Evolutionary conservation across 2,888 invertebrate genomes (phyloP).

Genomic region (Balanococcus diminutus): DNA sequence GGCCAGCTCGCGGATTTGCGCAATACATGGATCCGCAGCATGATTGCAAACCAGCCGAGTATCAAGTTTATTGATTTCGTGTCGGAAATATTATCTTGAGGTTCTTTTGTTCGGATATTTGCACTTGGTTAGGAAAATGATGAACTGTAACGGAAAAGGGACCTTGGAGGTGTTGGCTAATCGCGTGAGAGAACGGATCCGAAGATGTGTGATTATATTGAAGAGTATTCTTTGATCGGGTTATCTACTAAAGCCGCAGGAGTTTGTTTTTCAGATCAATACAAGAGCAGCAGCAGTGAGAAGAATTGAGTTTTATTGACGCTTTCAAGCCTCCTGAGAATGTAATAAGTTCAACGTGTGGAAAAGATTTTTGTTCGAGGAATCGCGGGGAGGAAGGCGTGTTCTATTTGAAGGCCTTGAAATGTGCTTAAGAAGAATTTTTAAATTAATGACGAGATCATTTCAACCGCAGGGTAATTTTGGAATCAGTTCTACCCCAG

Average conservation of each 20-base stretch:
- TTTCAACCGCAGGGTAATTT: too few species aligned
- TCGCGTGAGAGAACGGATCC: background rate
- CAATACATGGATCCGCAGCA: background rate
- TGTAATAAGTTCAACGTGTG: background rate
- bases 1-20: background rate
- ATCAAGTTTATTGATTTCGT: slow-evolving; percentile 26
- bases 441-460: too few species aligned
- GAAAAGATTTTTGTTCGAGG: background rate
- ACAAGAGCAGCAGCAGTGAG: background rate
- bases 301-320: background rate
- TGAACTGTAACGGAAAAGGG: slow-evolving; percentile 5
- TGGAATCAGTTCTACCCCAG: too few species aligned
- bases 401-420: too few species aligned
- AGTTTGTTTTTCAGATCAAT: background rate
- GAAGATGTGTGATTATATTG: background rate
- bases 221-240: background rate
- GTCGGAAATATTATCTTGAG: background rate
- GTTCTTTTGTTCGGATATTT: background rate
- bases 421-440: too few species aligned
- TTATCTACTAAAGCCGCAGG: background rate
- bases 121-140: background rate
- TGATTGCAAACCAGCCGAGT: background rate
- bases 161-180: background rate
- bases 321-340: background rate
- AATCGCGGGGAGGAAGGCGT: too few species aligned